These are phyloP conservation scores for Characodon lateralis DNA, from an alignment of 2,797 vertebrate species.

Conservation along the genomic window DNA sequence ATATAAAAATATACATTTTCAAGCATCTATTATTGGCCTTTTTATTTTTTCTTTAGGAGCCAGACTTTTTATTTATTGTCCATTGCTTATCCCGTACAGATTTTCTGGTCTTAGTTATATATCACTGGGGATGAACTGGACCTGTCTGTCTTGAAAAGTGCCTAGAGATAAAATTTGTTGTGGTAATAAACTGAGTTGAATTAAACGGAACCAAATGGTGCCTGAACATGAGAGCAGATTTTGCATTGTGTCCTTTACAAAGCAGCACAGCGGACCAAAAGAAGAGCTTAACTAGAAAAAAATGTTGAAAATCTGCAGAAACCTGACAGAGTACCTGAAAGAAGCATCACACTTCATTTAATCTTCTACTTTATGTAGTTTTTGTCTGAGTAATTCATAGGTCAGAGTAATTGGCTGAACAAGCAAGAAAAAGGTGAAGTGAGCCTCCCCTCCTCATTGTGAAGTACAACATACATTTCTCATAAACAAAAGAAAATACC, in stretches of 20 bases:
- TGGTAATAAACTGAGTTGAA: background rate
- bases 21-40: too few species aligned
- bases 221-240: background rate
- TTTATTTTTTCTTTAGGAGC: too few species aligned
- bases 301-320: background rate
- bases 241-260: too few species aligned
- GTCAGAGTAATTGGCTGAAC: too few species aligned
- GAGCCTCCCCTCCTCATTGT: too few species aligned
- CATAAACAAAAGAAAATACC: background rate
- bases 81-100: background rate
- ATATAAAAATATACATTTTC: too few species aligned
- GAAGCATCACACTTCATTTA: background rate
- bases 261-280: background rate
- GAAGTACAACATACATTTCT: too few species aligned
- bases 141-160: background rate
- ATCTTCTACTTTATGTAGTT: background rate
- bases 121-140: background rate
- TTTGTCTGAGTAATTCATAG: too few species aligned
- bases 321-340: background rate
- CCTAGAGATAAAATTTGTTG: background rate
- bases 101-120: background rate
- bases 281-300: background rate
- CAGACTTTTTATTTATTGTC: background rate
- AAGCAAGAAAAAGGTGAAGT: too few species aligned
- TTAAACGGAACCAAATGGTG: background rate